These are phyloP conservation scores for Phyllotreta cruciferae DNA, from an alignment of 2,888 invertebrate species.

Conservation along the genomic window DNA sequence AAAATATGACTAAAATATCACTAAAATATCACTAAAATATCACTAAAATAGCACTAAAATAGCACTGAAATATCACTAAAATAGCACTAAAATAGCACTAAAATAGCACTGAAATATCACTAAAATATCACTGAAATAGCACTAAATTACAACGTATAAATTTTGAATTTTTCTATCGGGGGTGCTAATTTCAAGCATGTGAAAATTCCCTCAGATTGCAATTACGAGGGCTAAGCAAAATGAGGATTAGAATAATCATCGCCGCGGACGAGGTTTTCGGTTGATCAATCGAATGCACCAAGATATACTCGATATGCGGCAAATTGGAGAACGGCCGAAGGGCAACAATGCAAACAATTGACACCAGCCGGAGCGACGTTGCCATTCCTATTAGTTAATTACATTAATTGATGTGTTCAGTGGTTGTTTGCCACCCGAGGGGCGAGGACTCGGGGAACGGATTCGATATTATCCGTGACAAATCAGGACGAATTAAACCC, in stretches of 20 bases:
- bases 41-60: too few relatives aligned
- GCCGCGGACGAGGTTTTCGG: background rate
- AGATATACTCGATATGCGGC: slow-evolving; percentile 10
- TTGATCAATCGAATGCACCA: slow-evolving; percentile 6
- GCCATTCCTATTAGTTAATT: slow-evolving; percentile 34
- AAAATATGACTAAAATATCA: too few relatives aligned
- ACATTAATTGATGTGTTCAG: slow-evolving; percentile 35
- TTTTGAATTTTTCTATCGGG: too few relatives aligned
- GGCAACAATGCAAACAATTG: slow-evolving; percentile 26
- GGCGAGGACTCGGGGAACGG: background rate
- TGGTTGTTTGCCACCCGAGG: slow-evolving; percentile 22
- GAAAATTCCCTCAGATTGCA: too few relatives aligned
- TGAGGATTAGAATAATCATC: background rate
- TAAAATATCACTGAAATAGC: too few relatives aligned
- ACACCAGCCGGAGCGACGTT: slow-evolving; percentile 23
- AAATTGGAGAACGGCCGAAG: background rate
- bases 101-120: too few relatives aligned
- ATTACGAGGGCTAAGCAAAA: background rate
- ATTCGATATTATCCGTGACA: slow-evolving; percentile 1
- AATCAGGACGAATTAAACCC: slow-evolving; percentile 19
- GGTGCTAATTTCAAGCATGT: too few relatives aligned
- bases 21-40: too few relatives aligned
- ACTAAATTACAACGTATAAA: too few relatives aligned
- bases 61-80: too few relatives aligned
- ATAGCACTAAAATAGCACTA: too few relatives aligned